These are phyloP conservation scores for Neelides sp. DNA, from an alignment of 1,140 invertebrate genomes.

Conservation along the genomic window DNA sequence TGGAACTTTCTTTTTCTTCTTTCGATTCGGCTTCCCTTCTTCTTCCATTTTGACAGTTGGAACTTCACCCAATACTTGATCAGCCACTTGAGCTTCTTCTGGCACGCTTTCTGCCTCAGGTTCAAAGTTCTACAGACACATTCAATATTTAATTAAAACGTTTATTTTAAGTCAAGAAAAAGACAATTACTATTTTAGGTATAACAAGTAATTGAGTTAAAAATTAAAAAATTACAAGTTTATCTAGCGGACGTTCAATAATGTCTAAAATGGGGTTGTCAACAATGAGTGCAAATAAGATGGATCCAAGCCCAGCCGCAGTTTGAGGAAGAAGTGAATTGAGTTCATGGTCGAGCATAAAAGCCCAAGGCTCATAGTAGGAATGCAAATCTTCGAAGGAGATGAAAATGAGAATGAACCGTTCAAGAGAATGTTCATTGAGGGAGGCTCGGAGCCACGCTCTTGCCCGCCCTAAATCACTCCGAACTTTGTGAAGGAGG, in stretches of 20 bases:
- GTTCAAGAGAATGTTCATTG: constrained; percentile 77
- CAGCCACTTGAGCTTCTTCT: background rate
- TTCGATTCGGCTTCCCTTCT: constrained; percentile 24
- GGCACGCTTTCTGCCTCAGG: background rate
- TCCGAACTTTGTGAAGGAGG: constrained; percentile 63
- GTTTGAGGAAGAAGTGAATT: constrained; percentile 61
- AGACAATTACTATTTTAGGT: no score
- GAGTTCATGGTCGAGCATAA: constrained; percentile 61
- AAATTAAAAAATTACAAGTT: no score
- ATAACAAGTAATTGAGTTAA: no score
- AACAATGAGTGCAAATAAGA: constrained; percentile 79
- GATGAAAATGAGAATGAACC: constrained; percentile 60
- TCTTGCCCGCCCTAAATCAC: constrained; percentile 56
- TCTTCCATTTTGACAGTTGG: constrained; percentile 1
- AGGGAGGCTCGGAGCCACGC: constrained; percentile 74
- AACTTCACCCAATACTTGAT: background rate
- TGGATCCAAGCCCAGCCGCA: constrained; percentile 66
- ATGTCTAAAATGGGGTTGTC: constrained; percentile 58
- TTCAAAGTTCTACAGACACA: constrained; percentile 2
- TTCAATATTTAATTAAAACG: no score
- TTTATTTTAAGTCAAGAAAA: no score
- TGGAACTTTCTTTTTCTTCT: constrained; percentile 45
- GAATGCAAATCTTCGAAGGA: constrained; percentile 48
- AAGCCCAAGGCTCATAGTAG: constrained; percentile 74
- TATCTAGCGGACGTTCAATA: no score